phyloP scores from a whole-genome alignment of 1,140 invertebrate species.

The Rhyzopertha dominica region DNA sequence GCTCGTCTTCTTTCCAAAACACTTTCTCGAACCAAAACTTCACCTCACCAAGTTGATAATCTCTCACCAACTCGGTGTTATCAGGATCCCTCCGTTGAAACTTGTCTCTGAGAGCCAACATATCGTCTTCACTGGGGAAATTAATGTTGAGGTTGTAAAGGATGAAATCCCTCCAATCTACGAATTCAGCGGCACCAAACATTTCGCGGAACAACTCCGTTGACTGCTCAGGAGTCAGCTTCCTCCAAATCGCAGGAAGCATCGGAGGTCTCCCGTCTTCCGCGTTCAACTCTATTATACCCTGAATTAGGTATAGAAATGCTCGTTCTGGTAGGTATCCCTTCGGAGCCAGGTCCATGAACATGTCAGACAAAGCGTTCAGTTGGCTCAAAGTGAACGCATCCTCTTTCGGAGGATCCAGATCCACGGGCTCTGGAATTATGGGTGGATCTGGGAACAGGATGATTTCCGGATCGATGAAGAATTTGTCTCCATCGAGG shows the following conservation, averaged over 20 bases:
- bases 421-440: conserved; percentile 20
- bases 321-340: conserved; percentile 49
- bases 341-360: conserved; percentile 50
- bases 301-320: conserved; percentile 54
- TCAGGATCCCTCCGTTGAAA: conserved; percentile 48
- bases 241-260: conserved; percentile 51
- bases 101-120: conserved; percentile 46
- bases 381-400: conserved; percentile 51
- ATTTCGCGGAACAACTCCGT: conserved; percentile 45
- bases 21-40: conserved; percentile 53
- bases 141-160: conserved; percentile 52
- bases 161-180: conserved; percentile 60
- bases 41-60: conserved; percentile 31
- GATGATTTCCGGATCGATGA: conserved; percentile 22
- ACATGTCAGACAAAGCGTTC: conserved; percentile 46
- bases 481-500: conserved; percentile 27
- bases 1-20: conserved; percentile 29
- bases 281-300: conserved; percentile 48
- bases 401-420: conserved; percentile 27
- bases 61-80: conserved; percentile 40
- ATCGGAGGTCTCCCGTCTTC: conserved; percentile 46
- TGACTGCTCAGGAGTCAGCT: conserved; percentile 47
- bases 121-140: conserved; percentile 49
- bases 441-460: conserved; percentile 21
- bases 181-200: conserved; percentile 49